A percentile compares a stretch with the other conserved stretches of the same genome.
Conservation (phyloP, 2,888 invertebrate genomes). For the Torymus aiolomorphi region DNA sequence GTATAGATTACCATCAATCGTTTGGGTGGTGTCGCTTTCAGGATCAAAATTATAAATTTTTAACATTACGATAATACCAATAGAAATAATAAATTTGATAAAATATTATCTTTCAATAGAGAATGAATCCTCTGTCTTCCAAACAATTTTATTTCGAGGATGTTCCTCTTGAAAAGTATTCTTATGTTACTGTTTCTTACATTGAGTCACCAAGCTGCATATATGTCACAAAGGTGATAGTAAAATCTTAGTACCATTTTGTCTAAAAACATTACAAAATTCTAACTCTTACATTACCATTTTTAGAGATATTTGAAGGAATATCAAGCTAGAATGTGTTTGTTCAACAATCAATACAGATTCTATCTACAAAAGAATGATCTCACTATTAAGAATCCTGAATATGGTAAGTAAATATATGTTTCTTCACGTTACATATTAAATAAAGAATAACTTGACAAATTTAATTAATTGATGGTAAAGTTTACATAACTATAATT, state of each 20-base stretch:
- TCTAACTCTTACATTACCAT: neutral
- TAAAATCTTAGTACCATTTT: neutral
- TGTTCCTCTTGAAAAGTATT: constrained; percentile 72
- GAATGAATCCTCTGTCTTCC: constrained; percentile 64
- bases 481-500: too few species aligned
- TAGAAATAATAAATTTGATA: neutral
- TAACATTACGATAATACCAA: too few species aligned
- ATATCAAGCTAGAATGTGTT: neutral
- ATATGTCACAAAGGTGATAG: constrained; percentile 81
- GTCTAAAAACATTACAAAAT: neutral
- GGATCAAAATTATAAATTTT: too few species aligned
- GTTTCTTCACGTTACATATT: too few species aligned
- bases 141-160: constrained; percentile 69
- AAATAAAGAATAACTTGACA: too few species aligned
- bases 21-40: too few species aligned
- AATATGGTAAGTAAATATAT: constrained; percentile 75
- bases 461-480: too few species aligned
- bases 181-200: constrained; percentile 79
- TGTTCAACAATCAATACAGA: constrained; percentile 42
- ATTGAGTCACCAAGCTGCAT: constrained; percentile 82
- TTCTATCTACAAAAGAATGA: constrained; percentile 65
- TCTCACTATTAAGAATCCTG: constrained; percentile 75
- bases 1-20: too few species aligned
- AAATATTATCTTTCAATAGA: constrained; percentile 57
- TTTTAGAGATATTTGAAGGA: constrained; percentile 2